phyloP scores from a whole-genome alignment of 1,140 invertebrate genomes.

The Sogatella furcifera region DNA sequence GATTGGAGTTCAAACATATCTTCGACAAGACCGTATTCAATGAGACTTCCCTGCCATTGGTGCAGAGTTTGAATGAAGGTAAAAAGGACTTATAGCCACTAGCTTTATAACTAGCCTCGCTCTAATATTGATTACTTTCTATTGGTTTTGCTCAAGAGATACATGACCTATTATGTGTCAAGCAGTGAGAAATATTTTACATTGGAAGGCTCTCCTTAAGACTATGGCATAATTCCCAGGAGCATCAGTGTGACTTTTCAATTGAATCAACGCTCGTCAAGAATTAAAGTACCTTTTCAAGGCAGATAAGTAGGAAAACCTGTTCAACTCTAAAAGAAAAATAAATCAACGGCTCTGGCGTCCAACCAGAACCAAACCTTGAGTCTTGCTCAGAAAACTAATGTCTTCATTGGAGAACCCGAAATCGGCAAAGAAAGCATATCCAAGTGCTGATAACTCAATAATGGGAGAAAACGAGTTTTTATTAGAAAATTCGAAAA shows the following conservation, averaged over 20 bases:
- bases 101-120: too few relatives aligned
- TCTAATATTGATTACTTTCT: too few relatives aligned
- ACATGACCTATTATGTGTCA: conserved; percentile 94
- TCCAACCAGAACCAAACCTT: conserved; percentile 81
- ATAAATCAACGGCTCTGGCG: conserved; percentile 88
- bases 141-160: too few relatives aligned
- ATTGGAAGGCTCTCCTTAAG: conserved; percentile 57
- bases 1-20: conserved; percentile 71
- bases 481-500: too few relatives aligned
- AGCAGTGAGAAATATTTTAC: conserved; percentile 94
- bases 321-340: too few relatives aligned
- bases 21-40: conserved; percentile 72
- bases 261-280: conserved; percentile 59
- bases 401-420: conserved; percentile 29
- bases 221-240: conserved; percentile 52
- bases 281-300: conserved; percentile 80
- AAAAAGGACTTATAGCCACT: conserved; percentile 87
- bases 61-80: conserved; percentile 65
- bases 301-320: too few relatives aligned
- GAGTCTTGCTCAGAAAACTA: conserved; percentile 53
- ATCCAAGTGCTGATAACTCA: too few relatives aligned
- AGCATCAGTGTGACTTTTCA: conserved; percentile 89
- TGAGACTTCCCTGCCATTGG: conserved; percentile 71
- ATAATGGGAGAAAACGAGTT: too few relatives aligned
- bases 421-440: too few relatives aligned